Evolutionary conservation across 37 sponge, comb jelly and placozoan species (phyloP), one percentile per base, ranked within the genome.

Genomic region (Corticium candelabrum): DNA sequence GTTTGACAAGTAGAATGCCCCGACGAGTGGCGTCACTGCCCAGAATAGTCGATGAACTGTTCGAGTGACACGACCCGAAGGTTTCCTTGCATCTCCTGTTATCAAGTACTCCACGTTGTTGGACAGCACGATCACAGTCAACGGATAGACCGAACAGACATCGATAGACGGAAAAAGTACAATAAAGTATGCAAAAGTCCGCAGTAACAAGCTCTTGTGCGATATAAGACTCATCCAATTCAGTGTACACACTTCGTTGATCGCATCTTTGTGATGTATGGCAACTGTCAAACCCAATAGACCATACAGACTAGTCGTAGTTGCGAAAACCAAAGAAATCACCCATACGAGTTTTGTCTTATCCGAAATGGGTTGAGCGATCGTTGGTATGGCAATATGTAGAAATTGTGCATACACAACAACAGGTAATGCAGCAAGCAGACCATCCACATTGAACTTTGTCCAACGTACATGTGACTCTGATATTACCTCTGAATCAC

Each of bases 121-220:
- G 68, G 81, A 75, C 7, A 88, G 68, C 11, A 84, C 77, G 78
- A 86, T 67, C 7, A 89, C 89, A 15, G 67, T 75, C 1, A 94
- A 81, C 15, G 95, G 95, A 67, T 84, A 94, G 77, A 89, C 95
- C 1, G 95, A 94, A 34, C 56, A n/a, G 40, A 94, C 93, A 40
- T 94, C 95, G 40, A 94, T 32, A 34, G 89, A 86, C 30, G 95
- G 95, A 78, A 94, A 94, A 37, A 94, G 72, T 37, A 94, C 80
- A 39, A 94, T 82, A 78, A 82, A 86, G 80, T 94, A 94, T 15
- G 92, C 78, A 35, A 91, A 74, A 40, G 81, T 72, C 4, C 86
- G 82, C 0, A 94, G 87, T 1, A 74, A 74, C 1, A 81, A n/a
- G 62, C 21, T 11, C 11, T 21, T 21, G 62, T 11, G 21, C 11